Evolutionary conservation across 2,113 vertebrate genomes (phyloP), one percentile per base, ranked within the genome.

Genomic region (Hemicordylus capensis): DNA sequence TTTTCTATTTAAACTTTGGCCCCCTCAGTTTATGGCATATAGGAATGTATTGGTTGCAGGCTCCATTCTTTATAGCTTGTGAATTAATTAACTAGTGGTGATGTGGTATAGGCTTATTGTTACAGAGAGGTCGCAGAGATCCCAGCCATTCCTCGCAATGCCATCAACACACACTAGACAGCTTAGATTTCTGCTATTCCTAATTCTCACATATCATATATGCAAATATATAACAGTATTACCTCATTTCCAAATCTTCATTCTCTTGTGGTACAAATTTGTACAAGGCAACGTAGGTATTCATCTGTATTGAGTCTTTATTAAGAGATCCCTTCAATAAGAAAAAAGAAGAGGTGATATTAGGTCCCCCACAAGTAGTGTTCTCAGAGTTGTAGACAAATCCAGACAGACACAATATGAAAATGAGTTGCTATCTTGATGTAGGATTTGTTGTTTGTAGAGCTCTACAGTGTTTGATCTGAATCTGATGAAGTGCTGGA

Each of bases 221-320:
- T 64, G 76, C 7, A 81, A 85, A 34, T 72, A 76, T 78, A 87
- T 39, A 39, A 2, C 20, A 8, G 11, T 24, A 76, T 95, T 91
- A 98, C 98, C 97, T 98, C 97, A 99, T 97, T 95, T 99, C 98
- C 95, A 99, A 96, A 93, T 99, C 98, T 90, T 99, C 97, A 83
- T 95, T 97, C 86, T 99, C 98, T 91, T 99, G 98, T 83, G 98
- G 96, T 80, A 95, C 95, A 96, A 98, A 99, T 95, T 95, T 98
- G 96, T 97, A 98, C 97, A 99, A 98, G 97, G 98, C 98, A 96
- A 99, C 98, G 17, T 97, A 99, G 92, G 97, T 98, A 96, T 97
- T 98, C 92, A 97, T 96, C 91, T 97, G 97, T 86, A 98, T 94
- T 73, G 95, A 80, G 83, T 97, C 98, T 96, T 97, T 97, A 93